Base-by-base conservation (phyloP, 53 echinoderm and acorn worm genomes). In the Luidia sarsii region DNA sequence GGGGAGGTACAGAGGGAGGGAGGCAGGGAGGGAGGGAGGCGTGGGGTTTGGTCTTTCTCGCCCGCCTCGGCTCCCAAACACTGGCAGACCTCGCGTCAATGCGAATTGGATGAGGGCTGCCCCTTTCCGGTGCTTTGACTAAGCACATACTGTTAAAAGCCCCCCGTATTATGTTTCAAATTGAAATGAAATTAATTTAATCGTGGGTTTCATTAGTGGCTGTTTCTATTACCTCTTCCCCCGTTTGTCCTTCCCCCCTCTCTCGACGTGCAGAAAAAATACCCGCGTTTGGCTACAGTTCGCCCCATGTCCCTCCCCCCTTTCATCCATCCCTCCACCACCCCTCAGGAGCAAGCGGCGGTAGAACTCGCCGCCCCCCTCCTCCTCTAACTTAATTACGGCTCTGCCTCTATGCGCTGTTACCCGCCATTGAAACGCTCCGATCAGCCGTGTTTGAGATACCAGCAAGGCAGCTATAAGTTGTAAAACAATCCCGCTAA, bases 401-500 rank as follows among this genome's bases (percentile, higher is more conserved):
- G 11, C 0, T n/a, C 28, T 45, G 41, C 43, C 77, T 59, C 59
- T 45, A 45, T 39, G 43, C 60, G 60, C 77, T 77, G 61, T 77
- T 25, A n/a, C 77, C 2, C 31, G 45, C 77, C 61, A 59, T 77
- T 45, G 60, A 77, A 77, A 77, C 59, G 19, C 77, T 61, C 38
- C 61, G 77, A 77, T 77, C 60, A 77, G 77, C 61, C 77, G 61
- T 77, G 77, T 77, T 77, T 77, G 77, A 77, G 77, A 55, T 59
- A 61, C 77, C 59, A 60, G 46, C 46, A 36, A 59, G 77, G 84
- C 70, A 81, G 70, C 87, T 68, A 87, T 57, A 67, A 34, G 51
- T 87, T 87, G 87, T 87, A 81, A 87, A 87, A 87, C 87, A 87
- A 87, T 87, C 69, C 81, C 81, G 71, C 87, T 87, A 87, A 87